These are phyloP conservation scores for Dufourea novaeangliae DNA, from an alignment of 1,140 invertebrate species.

Conservation along the genomic window DNA sequence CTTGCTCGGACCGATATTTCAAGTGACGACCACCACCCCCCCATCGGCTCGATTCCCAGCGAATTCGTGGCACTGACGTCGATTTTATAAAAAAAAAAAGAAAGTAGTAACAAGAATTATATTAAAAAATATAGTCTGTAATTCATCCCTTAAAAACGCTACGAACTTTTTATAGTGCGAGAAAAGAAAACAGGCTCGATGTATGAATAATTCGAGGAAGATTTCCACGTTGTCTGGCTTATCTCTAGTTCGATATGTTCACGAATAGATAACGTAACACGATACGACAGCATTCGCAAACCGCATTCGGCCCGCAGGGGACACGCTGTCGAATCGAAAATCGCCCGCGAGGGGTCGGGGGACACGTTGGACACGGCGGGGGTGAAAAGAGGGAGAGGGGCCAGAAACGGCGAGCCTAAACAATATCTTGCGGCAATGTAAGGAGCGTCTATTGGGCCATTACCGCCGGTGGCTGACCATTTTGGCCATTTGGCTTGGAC, in stretches of 20 bases:
- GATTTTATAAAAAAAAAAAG: background rate
- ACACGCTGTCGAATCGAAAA: conserved; percentile 57
- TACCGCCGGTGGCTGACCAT: conserved; percentile 80
- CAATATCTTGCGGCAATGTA: conserved; percentile 81
- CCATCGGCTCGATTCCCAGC: background rate
- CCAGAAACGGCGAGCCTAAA: conserved; percentile 76
- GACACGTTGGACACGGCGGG: background rate
- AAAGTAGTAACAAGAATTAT: no score
- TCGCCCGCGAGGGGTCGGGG: conserved; percentile 37
- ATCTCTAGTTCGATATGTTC: conserved; percentile 43
- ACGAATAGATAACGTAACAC: conserved; percentile 63
- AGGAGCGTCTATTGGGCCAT: conserved; percentile 81
- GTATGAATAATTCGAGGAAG: background rate
- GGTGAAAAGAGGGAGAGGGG: conserved; percentile 36
- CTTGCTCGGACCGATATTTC: conserved; percentile 58
- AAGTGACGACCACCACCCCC: conserved; percentile 31
- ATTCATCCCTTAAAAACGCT: no score
- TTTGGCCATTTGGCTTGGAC: conserved; percentile 81
- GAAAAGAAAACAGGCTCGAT: background rate
- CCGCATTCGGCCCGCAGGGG: conserved; percentile 25
- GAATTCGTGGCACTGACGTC: background rate
- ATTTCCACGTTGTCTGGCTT: background rate
- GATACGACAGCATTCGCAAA: conserved; percentile 34
- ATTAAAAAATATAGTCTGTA: no score
- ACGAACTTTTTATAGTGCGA: no score